Conservation (phyloP, 2,113 vertebrate genomes). For the Trogon surrucura region DNA sequence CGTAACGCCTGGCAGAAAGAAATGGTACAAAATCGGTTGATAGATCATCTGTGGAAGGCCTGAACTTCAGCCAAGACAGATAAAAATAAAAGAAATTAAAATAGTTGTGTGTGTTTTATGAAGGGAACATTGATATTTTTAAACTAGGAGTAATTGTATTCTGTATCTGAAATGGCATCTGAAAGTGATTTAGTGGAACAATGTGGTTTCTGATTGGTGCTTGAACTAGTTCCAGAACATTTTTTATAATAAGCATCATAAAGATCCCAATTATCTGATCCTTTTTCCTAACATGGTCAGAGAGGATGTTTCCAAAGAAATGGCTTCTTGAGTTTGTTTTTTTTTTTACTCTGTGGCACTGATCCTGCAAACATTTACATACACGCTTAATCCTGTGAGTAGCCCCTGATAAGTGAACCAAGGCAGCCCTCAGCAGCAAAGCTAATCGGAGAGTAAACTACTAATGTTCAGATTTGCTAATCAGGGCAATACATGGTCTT, state of each 20-base stretch:
- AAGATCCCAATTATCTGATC: constrained; percentile 88
- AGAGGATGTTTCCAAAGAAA: constrained; percentile 72
- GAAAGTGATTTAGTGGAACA: constrained; percentile 93
- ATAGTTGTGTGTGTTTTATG: constrained; percentile 63
- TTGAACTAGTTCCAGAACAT: constrained; percentile 87
- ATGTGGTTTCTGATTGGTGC: constrained; percentile 91
- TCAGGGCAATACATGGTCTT: constrained; percentile 43
- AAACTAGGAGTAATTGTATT: constrained; percentile 91
- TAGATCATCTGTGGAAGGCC: constrained; percentile 83
- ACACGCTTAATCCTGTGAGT: neutral
- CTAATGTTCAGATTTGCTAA: constrained; percentile 53
- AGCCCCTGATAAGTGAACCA: constrained; percentile 31
- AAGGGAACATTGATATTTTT: constrained; percentile 89
- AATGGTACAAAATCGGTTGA: constrained; percentile 80
- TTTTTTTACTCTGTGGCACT: constrained; percentile 10
- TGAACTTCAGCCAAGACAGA: constrained; percentile 84
- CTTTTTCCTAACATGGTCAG: constrained; percentile 75
- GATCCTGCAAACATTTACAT: constrained; percentile 56
- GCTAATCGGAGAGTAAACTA: constrained; percentile 47
- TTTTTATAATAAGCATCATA: constrained; percentile 84
- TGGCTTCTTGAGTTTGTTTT: neutral
- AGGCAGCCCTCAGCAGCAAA: constrained; percentile 34
- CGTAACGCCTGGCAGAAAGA: constrained; percentile 64
- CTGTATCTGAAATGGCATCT: constrained; percentile 89
- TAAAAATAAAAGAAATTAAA: constrained; percentile 84